Conservation (phyloP, 2,797 vertebrate genomes). For the Tenualosa thibaudeaui region DNA sequence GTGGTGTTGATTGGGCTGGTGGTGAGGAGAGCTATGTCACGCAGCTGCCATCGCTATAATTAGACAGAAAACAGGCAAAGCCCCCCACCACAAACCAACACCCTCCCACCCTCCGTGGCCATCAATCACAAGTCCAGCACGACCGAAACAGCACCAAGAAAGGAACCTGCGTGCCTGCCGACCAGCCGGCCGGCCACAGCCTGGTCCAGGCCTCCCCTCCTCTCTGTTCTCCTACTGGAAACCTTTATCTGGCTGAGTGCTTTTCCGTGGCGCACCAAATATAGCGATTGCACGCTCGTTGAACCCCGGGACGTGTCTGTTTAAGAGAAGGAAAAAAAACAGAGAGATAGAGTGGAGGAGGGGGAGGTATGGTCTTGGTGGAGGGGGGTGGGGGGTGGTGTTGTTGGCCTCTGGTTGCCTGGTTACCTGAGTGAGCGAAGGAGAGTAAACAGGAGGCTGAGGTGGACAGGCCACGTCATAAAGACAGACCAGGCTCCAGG, state of each 20-base stretch:
- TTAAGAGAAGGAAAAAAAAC: neutral
- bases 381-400: slow-evolving; percentile 31
- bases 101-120: slow-evolving; percentile 29
- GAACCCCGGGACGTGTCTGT: slow-evolving; percentile 53
- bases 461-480: slow-evolving; percentile 62
- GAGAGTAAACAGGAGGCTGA: slow-evolving; percentile 64
- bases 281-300: slow-evolving; percentile 63
- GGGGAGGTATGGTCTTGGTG: neutral
- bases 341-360: neutral
- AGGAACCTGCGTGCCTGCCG: slow-evolving; percentile 64
- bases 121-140: slow-evolving; percentile 52
- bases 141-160: slow-evolving; percentile 66
- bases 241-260: slow-evolving; percentile 63
- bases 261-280: slow-evolving; percentile 66
- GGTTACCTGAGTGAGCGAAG: slow-evolving; percentile 61
- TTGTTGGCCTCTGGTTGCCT: slow-evolving; percentile 56
- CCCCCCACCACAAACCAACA: slow-evolving; percentile 31
- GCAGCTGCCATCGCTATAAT: slow-evolving; percentile 78
- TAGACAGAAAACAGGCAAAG: slow-evolving; percentile 65
- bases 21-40: slow-evolving; percentile 44
- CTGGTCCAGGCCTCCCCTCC: neutral
- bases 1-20: neutral
- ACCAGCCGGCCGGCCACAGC: slow-evolving; percentile 32
- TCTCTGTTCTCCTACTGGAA: neutral
- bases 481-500: slow-evolving; percentile 30